These are phyloP conservation scores for Illadopsis cleaveri DNA, from an alignment of 2,113 vertebrate genomes.

Conservation along the genomic window DNA sequence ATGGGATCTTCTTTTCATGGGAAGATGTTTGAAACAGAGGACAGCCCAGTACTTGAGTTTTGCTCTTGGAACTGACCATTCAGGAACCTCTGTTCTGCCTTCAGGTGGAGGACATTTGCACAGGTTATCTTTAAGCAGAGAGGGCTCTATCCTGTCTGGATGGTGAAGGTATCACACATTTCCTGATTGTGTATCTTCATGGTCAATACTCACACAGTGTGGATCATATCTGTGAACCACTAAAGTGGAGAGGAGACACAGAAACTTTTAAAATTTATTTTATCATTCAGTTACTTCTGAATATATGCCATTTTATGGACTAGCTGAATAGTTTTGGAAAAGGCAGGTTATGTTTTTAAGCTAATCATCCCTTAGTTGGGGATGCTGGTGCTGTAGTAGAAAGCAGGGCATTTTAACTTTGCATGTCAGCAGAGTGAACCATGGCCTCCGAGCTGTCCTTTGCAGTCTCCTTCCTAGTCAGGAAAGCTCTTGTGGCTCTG, in stretches of 20 bases:
- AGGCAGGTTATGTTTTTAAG: not conserved
- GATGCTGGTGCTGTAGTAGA: not conserved
- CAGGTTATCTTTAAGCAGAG: not conserved
- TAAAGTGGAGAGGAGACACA: not conserved
- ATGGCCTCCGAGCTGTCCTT: not conserved
- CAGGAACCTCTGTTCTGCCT: not conserved
- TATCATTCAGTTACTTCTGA: not conserved
- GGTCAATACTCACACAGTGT: not conserved
- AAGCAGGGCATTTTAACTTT: not conserved
- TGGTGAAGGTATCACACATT: not conserved
- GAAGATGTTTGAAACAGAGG: not conserved
- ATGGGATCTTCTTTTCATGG: not conserved
- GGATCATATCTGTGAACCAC: not conserved
- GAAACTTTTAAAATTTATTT: not conserved
- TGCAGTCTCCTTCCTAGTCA: not conserved
- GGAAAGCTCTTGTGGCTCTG: not conserved
- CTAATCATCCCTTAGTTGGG: not conserved
- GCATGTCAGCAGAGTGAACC: not conserved
- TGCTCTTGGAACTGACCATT: not conserved
- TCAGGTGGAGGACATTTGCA: not conserved
- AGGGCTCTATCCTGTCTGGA: not conserved
- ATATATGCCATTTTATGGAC: not conserved
- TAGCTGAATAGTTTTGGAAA: not conserved
- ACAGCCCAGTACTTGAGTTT: not conserved
- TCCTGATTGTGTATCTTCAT: not conserved